Percentiles rank a stretch among this genome's conserved stretches.
phyloP scores from a whole-genome alignment of 2,797 vertebrate species.

The Avahi laniger region DNA sequence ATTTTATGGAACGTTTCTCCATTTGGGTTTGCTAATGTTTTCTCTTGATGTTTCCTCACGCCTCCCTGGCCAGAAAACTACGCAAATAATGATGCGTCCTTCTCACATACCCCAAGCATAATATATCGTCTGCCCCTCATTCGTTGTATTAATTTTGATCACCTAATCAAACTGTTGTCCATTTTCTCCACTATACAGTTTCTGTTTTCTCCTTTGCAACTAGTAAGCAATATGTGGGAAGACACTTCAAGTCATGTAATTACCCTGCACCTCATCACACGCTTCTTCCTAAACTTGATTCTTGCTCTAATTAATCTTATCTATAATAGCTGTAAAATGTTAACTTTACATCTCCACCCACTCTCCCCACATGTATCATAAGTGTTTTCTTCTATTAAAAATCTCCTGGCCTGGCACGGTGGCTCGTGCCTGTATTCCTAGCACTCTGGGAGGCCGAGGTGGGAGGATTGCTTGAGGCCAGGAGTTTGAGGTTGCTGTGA shows the following conservation, averaged over 20 bases:
- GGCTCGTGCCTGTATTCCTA: too few relatives aligned
- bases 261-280: not conserved
- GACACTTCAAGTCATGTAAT: not conserved
- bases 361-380: not conserved
- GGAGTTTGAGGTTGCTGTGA: too few relatives aligned
- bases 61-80: not conserved
- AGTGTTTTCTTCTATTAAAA: not conserved
- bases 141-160: not conserved
- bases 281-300: not conserved
- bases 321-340: not conserved
- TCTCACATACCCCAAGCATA: not conserved
- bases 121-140: not conserved
- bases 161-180: not conserved
- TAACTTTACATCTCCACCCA: not conserved
- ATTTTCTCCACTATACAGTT: not conserved
- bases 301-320: not conserved
- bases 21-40: not conserved
- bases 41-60: not conserved
- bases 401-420: not conserved
- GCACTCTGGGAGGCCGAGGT: too few relatives aligned
- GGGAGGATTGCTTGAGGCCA: too few relatives aligned
- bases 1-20: not conserved
- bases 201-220: not conserved
- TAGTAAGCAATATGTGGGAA: not conserved
- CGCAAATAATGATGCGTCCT: not conserved